Conservation (phyloP, 2,797 vertebrate species). For the Harpagifer antarcticus region DNA sequence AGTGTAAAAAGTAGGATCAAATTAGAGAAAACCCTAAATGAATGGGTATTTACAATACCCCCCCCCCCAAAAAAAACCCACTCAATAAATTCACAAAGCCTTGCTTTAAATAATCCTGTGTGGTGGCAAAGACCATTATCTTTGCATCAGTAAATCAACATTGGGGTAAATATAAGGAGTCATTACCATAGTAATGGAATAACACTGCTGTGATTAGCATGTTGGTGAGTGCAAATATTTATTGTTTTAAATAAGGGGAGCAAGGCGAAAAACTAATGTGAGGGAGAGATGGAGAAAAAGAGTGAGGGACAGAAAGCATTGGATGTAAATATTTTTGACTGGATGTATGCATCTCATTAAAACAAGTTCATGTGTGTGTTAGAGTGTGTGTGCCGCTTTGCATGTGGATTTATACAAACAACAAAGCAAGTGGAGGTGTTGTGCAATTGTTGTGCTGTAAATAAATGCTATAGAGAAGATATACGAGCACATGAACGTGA, state of each 20-base stretch:
- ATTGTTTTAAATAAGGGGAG: conserved; percentile 55
- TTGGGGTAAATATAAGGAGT: conserved; percentile 57
- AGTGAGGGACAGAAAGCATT: background rate
- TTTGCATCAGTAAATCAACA: conserved; percentile 59
- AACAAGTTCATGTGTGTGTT: conserved; percentile 6
- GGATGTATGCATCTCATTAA: conserved; percentile 20
- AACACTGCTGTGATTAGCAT: conserved; percentile 63
- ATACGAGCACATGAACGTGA: conserved; percentile 3
- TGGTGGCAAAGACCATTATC: conserved; percentile 46
- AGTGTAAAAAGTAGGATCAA: background rate
- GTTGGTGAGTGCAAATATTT: conserved; percentile 71
- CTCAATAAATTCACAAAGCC: conserved; percentile 34
- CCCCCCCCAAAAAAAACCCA: conserved; percentile 2
- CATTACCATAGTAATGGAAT: conserved; percentile 78
- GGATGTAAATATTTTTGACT: conserved; percentile 49
- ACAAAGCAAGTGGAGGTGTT: conserved; percentile 8
- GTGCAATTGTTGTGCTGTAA: background rate
- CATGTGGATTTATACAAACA: background rate
- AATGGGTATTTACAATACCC: conserved; percentile 6
- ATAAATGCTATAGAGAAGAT: conserved; percentile 5
- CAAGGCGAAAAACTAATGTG: conserved; percentile 13
- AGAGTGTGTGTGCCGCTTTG: background rate
- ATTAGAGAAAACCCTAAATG: background rate
- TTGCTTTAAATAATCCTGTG: conserved; percentile 38
- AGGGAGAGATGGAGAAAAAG: background rate